These are phyloP conservation scores for Psix sp. DNA, from an alignment of 1,140 invertebrate genomes.

Conservation along the genomic window DNA sequence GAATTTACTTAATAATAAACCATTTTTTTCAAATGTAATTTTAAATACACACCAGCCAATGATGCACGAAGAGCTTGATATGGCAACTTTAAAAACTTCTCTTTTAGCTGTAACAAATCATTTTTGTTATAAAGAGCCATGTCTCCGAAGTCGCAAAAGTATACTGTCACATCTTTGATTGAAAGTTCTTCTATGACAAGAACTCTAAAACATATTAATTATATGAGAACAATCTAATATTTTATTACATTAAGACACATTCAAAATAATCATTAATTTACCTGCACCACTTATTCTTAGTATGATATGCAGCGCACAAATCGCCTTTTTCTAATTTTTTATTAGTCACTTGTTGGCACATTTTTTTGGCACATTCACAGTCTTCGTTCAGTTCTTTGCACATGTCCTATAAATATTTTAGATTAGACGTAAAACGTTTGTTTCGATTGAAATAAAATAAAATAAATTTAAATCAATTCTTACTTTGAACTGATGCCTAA, in stretches of 20 bases:
- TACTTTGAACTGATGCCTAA: constrained; percentile 21
- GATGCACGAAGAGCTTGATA: constrained; percentile 80
- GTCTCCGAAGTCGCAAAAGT: constrained; percentile 79
- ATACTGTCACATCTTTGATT: constrained; percentile 71
- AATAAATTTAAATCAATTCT: too few relatives aligned
- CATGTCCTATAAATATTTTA: constrained; percentile 73
- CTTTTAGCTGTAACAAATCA: constrained; percentile 73
- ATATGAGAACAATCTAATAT: background rate
- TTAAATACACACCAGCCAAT: constrained; percentile 74
- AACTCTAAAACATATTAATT: too few relatives aligned
- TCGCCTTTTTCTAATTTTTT: constrained; percentile 69
- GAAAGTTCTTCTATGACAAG: too few relatives aligned
- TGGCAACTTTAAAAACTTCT: constrained; percentile 76
- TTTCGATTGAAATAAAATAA: too few relatives aligned
- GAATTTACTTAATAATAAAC: constrained; percentile 1
- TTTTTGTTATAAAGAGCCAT: constrained; percentile 69
- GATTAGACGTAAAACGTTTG: background rate
- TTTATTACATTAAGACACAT: background rate
- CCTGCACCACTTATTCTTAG: constrained; percentile 80
- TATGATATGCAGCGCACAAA: constrained; percentile 78
- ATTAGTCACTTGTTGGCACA: constrained; percentile 57
- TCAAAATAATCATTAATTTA: too few relatives aligned
- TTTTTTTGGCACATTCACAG: constrained; percentile 72
- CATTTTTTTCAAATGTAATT: too few relatives aligned
- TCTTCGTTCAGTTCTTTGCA: constrained; percentile 77